A percentile compares a stretch with the other conserved stretches of the same genome.
These are phyloP conservation scores for Hirudo medicinalis DNA, from an alignment of 1,140 invertebrate genomes.

Conservation along the genomic window DNA sequence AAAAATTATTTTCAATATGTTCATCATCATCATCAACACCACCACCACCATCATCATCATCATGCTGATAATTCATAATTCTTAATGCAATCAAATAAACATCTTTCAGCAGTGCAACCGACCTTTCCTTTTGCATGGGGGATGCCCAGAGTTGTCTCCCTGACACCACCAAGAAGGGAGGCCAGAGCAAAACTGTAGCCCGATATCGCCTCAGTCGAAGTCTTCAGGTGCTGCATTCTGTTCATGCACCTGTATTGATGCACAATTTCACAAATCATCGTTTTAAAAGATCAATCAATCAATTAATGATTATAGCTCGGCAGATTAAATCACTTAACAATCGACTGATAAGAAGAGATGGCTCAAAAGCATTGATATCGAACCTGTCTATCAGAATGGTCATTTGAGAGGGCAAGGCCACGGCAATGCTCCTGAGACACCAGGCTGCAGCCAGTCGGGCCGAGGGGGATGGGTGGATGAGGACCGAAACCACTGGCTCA, in stretches of 20 bases:
- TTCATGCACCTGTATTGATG: slow-evolving; percentile 35
- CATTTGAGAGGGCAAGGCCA: slow-evolving; percentile 81
- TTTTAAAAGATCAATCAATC: too few species aligned
- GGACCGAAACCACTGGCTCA: slow-evolving; percentile 58
- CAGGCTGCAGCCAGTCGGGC: slow-evolving; percentile 82
- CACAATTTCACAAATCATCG: too few species aligned
- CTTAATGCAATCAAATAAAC: not conserved
- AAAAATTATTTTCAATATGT: slow-evolving; percentile 25
- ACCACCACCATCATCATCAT: not conserved
- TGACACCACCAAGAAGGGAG: slow-evolving; percentile 77
- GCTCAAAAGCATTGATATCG: slow-evolving; percentile 33
- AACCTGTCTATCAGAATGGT: slow-evolving; percentile 72
- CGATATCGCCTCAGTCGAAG: slow-evolving; percentile 79
- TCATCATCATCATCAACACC: too few species aligned
- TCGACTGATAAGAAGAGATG: not conserved
- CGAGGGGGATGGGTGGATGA: slow-evolving; percentile 82
- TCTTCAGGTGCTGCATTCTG: slow-evolving; percentile 66
- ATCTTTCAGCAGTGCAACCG: slow-evolving; percentile 2
- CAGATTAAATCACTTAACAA: too few species aligned
- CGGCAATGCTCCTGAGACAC: slow-evolving; percentile 56
- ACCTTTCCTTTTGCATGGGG: slow-evolving; percentile 88
- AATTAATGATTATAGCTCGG: too few species aligned
- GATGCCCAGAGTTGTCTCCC: slow-evolving; percentile 78
- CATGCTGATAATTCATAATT: not conserved
- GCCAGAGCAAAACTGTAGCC: slow-evolving; percentile 87